Base-by-base conservation (phyloP, 1,140 invertebrate genomes). In the Helicoverpa armigera region DNA sequence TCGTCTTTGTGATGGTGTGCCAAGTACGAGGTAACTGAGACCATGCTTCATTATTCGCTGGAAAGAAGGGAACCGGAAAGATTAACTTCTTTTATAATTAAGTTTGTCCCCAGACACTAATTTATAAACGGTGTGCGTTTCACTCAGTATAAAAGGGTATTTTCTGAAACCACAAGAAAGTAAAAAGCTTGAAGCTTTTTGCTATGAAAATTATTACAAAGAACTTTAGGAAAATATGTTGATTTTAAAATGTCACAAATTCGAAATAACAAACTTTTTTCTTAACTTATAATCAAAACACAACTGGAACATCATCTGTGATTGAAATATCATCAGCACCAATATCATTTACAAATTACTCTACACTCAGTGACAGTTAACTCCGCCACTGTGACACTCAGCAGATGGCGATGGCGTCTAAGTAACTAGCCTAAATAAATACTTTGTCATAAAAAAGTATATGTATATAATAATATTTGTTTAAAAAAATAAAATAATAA, bases 31-130 rank as follows among this genome's bases (percentile, higher is more conserved):
- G 80, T 83, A 85, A 83, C 82, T 85, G 76, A 60, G 76, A 31
- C 82, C 82, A 83, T 84, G 82, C 83, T 82, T 85, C 83, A 85
- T 84, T 83, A 76, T 60, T 58, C 43, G 69, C 82, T 61, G 69
- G 75, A 79, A 80, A 78, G 79, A 75, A 79, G 73, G 63, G 77
- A 82, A 63, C 73, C 48, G 72, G 50, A 67, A 80, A 51, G 79
- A 82, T 82, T 83, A 86, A 81, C 83, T 85, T 86, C 84, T 76
- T 76, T 84, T 86, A 76, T 75, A 85, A 86, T 83, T 83, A 84
- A 76, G 74, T 72, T 63, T 50, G 80, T 79, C 81, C 50, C 77
- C 63, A 80, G 78, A 76, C 77, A 76, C 73, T 56, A 63, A 60
- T 76, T 76, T 76, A 76, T 76, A 76, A 76, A 76, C n/a, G 73